These are phyloP conservation scores for Gorsachius magnificus DNA, from an alignment of 2,797 vertebrate species.

Conservation along the genomic window DNA sequence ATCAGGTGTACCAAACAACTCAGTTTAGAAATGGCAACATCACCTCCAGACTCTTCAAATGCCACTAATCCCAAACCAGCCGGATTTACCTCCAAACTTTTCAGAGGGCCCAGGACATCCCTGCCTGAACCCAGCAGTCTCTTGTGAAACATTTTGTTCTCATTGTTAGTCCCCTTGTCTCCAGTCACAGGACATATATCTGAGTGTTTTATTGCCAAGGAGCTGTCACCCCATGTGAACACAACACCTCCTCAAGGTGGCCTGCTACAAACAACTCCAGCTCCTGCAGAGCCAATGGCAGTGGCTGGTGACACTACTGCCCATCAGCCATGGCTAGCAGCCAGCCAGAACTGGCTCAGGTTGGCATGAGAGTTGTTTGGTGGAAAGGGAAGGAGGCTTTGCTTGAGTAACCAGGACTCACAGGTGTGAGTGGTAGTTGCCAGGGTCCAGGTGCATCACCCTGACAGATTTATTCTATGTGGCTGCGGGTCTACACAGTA, in stretches of 20 bases:
- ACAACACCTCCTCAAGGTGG: not conserved
- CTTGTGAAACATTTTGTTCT: not conserved
- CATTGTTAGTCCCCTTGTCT: not conserved
- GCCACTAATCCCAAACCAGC: not conserved
- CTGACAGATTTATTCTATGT: not conserved
- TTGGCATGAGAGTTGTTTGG: no score
- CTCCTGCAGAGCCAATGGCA: not conserved
- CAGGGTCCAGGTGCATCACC: not conserved
- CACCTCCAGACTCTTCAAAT: not conserved
- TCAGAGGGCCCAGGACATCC: not conserved
- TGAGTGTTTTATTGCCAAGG: not conserved
- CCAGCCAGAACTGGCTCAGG: not conserved
- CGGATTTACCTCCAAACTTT: not conserved
- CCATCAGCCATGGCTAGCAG: rapidly evolving
- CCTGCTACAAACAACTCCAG: rapidly evolving
- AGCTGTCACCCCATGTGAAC: not conserved
- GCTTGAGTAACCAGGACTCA: not conserved
- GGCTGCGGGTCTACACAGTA: not conserved
- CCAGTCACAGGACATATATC: not conserved
- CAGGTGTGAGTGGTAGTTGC: not conserved
- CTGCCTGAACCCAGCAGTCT: not conserved
- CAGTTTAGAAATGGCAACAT: not conserved
- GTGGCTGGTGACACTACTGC: not conserved
- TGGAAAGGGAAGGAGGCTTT: not conserved
- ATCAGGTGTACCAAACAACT: not conserved